Evolutionary conservation across 2,113 vertebrate genomes (phyloP), one percentile per base, ranked within the genome.

Genomic region (Salvelinus namaycush): DNA sequence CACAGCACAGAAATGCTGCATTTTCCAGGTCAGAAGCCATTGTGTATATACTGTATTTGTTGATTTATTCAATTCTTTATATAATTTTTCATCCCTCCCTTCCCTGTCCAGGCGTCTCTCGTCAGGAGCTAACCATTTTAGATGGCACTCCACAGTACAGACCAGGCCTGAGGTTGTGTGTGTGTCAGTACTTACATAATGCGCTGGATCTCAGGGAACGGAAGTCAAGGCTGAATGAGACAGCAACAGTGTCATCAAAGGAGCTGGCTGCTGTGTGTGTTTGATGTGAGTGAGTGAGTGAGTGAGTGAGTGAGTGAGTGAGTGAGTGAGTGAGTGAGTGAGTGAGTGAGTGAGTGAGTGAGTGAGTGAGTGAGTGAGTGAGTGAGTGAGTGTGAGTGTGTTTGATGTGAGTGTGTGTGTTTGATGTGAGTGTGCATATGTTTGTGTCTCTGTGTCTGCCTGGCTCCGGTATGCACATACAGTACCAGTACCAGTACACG

Each of bases 101-200:
- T 66, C 3, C 49, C 16, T 57, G 81, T 20, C n/a, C 51, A 57
- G 77, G 62, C 51, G 26, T 67, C 72, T 59, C 48, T 26, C 49
- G 62, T 68, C 29, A 31, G 4, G 12, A 70, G 73, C 39, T 72
- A 54, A 73, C 51, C 73, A 72, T 75, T 75, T 27, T 68, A 26
- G 73, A 82, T 72, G 31, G 48, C 34, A 18, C 39, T 70, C 73
- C 72, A 13, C 44, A 72, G 77, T 62, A 78, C 75, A 74, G 77
- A 76, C 29, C 29, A 16, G 27, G 70, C 48, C 44, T 54, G 44
- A 0, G 48, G 22, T 49, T 26, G 70, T 71, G 70, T 51, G 31
- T 71, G 70, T 71, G 70, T 71, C 22, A 51, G 70, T 24, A 48
- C 29, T 89, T 83, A 86, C 80, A 77, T 82, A 85, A 84, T 57